A percentile compares a stretch with the other conserved stretches of the same genome.
Evolutionary conservation across 2,888 invertebrate genomes (phyloP).

Genomic region (Stegophylla sp.): DNA sequence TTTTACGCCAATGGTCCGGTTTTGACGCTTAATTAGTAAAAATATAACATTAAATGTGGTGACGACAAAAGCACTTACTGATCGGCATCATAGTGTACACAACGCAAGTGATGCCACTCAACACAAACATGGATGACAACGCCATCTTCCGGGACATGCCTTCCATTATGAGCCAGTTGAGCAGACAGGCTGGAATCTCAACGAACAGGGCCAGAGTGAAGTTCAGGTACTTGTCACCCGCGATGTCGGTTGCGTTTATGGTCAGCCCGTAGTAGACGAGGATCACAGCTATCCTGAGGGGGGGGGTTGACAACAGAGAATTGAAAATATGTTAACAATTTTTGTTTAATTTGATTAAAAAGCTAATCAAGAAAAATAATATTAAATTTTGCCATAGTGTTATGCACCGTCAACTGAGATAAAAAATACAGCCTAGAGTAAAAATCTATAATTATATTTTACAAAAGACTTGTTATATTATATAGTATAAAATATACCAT

Average conservation of each 20-base stretch:
- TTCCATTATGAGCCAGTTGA: constrained; percentile 61
- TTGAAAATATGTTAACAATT: too few species aligned
- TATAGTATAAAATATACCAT: too few species aligned
- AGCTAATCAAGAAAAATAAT: too few species aligned
- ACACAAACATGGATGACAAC: constrained; percentile 21
- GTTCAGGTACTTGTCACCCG: constrained; percentile 79
- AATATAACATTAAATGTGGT: too few species aligned
- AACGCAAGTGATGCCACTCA: constrained; percentile 65
- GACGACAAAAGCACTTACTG: constrained; percentile 30
- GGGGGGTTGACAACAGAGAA: not conserved
- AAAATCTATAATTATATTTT: too few species aligned
- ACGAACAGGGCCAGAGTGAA: constrained; percentile 67
- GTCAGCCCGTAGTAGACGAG: constrained; percentile 79
- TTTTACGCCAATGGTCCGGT: too few species aligned
- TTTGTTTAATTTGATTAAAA: too few species aligned
- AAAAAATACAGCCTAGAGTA: too few species aligned
- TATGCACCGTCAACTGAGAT: too few species aligned
- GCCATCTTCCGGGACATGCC: constrained; percentile 37
- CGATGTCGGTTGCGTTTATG: constrained; percentile 76
- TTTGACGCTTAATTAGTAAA: too few species aligned
- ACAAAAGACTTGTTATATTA: too few species aligned
- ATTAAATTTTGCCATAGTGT: too few species aligned
- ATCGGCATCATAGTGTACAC: constrained; percentile 67
- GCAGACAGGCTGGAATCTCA: constrained; percentile 62
- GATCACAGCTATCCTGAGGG: constrained; percentile 72